Evolutionary conservation across 2,888 invertebrate genomes (phyloP).

Genomic region (Stenolophus ochropezus): DNA sequence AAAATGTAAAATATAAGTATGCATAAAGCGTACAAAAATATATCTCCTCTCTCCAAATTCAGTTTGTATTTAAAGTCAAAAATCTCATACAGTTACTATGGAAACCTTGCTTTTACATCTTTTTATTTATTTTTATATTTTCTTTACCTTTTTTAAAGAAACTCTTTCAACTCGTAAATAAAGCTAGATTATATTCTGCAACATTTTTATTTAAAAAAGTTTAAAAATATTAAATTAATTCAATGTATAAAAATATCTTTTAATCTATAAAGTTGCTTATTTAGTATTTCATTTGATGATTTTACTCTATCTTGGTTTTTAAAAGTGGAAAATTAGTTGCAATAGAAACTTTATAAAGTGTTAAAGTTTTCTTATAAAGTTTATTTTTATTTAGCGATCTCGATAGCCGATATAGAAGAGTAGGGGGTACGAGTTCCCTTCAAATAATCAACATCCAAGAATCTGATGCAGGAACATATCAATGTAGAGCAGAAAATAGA

Average conservation of each 20-base stretch:
- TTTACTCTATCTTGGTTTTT: not conserved
- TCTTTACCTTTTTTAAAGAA: not conserved
- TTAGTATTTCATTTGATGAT: too few species aligned
- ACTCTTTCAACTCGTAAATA: too few species aligned
- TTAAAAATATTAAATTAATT: too few species aligned
- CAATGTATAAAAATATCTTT: too few species aligned
- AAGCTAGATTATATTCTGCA: not conserved
- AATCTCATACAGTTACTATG: not conserved
- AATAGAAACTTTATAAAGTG: not conserved
- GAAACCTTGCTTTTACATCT: not conserved
- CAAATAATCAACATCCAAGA: constrained; percentile 87
- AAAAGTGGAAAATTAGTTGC: not conserved
- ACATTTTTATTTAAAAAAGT: not conserved
- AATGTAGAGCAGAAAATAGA: constrained; percentile 92
- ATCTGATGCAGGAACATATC: constrained; percentile 92
- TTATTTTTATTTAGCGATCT: constrained; percentile 75
- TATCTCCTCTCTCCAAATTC: not conserved
- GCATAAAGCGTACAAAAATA: not conserved
- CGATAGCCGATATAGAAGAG: constrained; percentile 86
- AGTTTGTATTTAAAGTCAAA: not conserved
- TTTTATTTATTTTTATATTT: not conserved
- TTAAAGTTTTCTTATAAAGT: too few species aligned
- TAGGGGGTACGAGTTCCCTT: constrained; percentile 88
- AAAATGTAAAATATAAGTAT: not conserved
- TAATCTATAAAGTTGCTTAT: too few species aligned